A percentile compares a stretch with the other conserved stretches of the same genome.
These are phyloP conservation scores for Opisthocomus hoazin DNA, from an alignment of 2,113 vertebrate genomes.

Conservation along the genomic window DNA sequence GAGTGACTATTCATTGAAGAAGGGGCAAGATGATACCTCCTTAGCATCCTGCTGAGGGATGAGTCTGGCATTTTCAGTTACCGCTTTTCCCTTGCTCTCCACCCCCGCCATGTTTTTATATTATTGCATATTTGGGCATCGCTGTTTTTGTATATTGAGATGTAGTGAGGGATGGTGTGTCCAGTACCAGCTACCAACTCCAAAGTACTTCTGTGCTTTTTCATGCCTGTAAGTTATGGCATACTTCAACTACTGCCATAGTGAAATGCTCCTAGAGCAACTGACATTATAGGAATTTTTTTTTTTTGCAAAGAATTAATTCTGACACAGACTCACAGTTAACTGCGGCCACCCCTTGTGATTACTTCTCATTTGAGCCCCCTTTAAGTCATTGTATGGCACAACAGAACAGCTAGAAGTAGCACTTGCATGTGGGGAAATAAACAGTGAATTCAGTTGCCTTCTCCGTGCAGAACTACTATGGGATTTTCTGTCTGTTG, in stretches of 20 bases:
- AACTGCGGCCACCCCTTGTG: background rate
- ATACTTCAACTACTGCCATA: background rate
- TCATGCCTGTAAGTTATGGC: fast-evolving
- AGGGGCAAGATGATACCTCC: background rate
- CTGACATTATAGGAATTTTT: background rate
- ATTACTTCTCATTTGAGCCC: background rate
- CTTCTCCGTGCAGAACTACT: background rate
- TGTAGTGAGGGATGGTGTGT: background rate
- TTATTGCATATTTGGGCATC: background rate
- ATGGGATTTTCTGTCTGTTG: background rate
- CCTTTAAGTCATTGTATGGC: background rate
- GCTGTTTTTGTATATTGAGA: background rate
- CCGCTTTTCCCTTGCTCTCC: background rate
- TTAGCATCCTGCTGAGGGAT: background rate
- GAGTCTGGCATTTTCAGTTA: background rate
- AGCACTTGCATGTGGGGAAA: background rate
- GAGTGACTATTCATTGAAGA: background rate
- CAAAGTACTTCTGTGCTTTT: background rate
- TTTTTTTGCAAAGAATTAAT: background rate
- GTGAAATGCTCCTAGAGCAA: background rate
- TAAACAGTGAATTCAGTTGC: background rate
- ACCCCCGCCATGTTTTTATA: background rate
- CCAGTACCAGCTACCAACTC: background rate
- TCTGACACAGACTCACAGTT: background rate
- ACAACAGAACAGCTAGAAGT: background rate